Conservation (phyloP, 2,113 vertebrate species). For the Otis tarda region DNA sequence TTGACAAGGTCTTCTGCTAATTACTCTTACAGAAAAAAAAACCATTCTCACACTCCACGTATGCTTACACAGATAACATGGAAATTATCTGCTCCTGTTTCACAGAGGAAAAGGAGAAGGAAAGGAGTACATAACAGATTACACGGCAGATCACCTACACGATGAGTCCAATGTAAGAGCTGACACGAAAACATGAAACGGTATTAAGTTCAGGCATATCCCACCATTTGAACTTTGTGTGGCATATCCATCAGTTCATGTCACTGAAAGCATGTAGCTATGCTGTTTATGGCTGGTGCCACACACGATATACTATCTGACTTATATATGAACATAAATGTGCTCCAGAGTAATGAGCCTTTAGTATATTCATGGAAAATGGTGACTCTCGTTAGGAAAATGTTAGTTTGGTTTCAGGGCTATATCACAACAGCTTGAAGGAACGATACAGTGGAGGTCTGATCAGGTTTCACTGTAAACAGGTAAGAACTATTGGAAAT, state of each 20-base stretch:
- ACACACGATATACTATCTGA: background rate
- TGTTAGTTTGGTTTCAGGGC: background rate
- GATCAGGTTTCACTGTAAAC: background rate
- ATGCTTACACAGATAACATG: background rate
- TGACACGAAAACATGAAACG: accelerated
- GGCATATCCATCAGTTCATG: background rate
- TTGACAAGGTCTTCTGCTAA: background rate
- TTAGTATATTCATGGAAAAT: background rate
- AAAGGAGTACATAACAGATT: background rate
- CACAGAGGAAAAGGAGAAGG: background rate
- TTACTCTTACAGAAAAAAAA: background rate
- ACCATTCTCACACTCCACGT: background rate
- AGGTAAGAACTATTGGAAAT: background rate
- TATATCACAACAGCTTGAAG: background rate
- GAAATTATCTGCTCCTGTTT: background rate
- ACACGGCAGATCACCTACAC: accelerated
- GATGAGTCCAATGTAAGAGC: background rate
- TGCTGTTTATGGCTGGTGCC: accelerated
- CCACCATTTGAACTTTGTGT: background rate
- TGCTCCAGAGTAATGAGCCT: background rate
- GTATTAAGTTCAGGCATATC: background rate
- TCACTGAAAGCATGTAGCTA: background rate
- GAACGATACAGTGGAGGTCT: background rate
- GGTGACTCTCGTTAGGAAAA: background rate
- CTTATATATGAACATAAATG: background rate